phyloP scores from a whole-genome alignment of 1,140 invertebrate species.

The Aphaenogaster floridana region DNA sequence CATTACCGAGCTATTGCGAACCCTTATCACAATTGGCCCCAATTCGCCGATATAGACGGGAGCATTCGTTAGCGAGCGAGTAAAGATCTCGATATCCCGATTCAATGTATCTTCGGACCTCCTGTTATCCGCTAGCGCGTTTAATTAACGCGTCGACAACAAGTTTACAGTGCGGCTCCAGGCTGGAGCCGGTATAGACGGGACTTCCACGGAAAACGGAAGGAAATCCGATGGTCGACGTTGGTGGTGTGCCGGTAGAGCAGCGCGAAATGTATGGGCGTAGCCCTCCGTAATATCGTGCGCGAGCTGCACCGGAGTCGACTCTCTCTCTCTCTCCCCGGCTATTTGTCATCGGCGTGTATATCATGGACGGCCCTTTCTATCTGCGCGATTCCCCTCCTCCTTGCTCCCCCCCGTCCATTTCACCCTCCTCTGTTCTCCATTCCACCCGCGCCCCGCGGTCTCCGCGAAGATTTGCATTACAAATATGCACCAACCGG shows the following conservation, averaged over 20 bases:
- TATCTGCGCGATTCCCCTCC: constrained; percentile 56
- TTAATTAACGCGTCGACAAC: constrained; percentile 73
- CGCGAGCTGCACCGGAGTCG: constrained; percentile 71
- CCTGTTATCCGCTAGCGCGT: constrained; percentile 29
- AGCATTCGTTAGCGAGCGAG: background rate
- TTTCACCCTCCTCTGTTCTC: constrained; percentile 38
- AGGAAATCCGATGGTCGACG: constrained; percentile 77
- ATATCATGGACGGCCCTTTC: constrained; percentile 77
- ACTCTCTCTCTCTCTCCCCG: constrained; percentile 66
- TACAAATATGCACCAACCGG: constrained; percentile 79
- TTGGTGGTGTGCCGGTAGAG: constrained; percentile 61
- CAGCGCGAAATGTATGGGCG: constrained; percentile 78
- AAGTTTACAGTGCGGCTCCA: constrained; percentile 48
- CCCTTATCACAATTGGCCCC: background rate
- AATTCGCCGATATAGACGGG: constrained; percentile 18
- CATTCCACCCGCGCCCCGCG: constrained; percentile 53
- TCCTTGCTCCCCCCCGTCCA: constrained; percentile 37
- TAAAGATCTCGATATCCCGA: constrained; percentile 16
- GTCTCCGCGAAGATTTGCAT: constrained; percentile 81
- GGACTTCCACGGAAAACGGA: constrained; percentile 76
- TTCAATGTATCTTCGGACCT: constrained; percentile 33
- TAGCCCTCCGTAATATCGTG: constrained; percentile 76
- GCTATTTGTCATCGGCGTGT: constrained; percentile 81
- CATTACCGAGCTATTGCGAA: background rate
- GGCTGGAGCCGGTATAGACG: constrained; percentile 33